Base-by-base conservation (phyloP, 2,113 vertebrate genomes). In the Otus sunia region DNA sequence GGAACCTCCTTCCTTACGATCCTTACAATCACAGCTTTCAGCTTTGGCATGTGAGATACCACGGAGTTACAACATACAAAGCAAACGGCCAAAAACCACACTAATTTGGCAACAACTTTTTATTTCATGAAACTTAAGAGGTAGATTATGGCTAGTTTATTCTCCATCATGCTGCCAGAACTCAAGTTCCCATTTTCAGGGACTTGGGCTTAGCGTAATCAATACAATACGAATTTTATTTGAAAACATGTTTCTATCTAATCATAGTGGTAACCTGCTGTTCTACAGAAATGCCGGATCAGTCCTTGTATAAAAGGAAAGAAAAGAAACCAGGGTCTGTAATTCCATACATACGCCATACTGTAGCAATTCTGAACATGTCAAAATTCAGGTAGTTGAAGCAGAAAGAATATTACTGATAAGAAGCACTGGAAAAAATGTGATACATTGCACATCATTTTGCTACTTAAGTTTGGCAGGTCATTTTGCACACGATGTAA, bases 151-250 rank as follows among this genome's bases (percentile, higher is more conserved):
- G 41, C 21, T 55, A 63, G 34, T 45, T 84, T 32, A 36, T 58
- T 47, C 37, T 62, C 41, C 7, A 45, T 12, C 32, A 45, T 0
- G 1, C 15, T 71, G 45, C 11, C 0, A 17, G 88, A 93, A 52
- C 3, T 30, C 23, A 50, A 62, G 41, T 47, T 55, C 23, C 30
- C 41, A 7, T 47, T 80, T 76, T 92, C 50, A 77, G 21, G 7
- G 15, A 59, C 23, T 52, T 53, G 15, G 11, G 26, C 26, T 62
- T 50, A 59, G 29, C 0, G 0, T 3, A 79, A 32, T 16, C 50
- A 85, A 32, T 23, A 47, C 19, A 79, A 26, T 47, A 62, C 50
- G 69, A 56, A 18, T 56, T n/a, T 5, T 8, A 36, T 41, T 55
- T 74, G 71, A 69, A 92, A 91, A 69, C 6, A 15, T 16, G 37